Evolutionary conservation across 2,113 vertebrate genomes (phyloP).

Genomic region (Pachypanchax playfairii): DNA sequence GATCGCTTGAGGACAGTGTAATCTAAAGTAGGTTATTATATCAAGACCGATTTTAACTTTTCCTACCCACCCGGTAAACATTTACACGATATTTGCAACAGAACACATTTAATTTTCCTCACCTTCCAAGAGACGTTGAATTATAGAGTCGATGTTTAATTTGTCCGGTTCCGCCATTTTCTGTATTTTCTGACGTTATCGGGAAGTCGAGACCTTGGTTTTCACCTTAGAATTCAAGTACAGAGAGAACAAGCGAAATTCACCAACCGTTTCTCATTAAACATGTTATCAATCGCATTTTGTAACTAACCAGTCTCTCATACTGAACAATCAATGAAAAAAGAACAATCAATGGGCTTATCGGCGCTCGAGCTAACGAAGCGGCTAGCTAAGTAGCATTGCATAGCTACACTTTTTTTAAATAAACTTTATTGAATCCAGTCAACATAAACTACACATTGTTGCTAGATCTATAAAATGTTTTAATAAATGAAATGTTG

Average conservation of each 20-base stretch:
- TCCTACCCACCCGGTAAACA: conserved; percentile 2
- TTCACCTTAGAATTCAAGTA: conserved; percentile 47
- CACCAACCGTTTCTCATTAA: background rate
- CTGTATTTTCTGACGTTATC: conserved; percentile 74
- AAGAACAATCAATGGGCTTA: conserved; percentile 54
- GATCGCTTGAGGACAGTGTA: background rate
- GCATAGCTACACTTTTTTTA: conserved; percentile 18
- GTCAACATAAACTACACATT: background rate
- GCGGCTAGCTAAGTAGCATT: conserved; percentile 42
- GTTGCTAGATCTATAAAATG: background rate
- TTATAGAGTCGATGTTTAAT: conserved; percentile 97
- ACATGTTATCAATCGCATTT: background rate
- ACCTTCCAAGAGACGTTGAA: conserved; percentile 96
- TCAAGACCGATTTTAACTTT: conserved; percentile 24
- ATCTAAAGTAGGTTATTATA: conserved; percentile 27
- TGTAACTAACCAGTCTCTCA: background rate
- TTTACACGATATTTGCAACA: background rate
- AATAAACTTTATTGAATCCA: conserved; percentile 3
- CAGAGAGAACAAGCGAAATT: conserved; percentile 7
- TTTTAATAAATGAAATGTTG: conserved; percentile 2
- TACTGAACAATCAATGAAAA: background rate
- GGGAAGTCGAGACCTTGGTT: conserved; percentile 62
- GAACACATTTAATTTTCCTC: conserved; percentile 29
- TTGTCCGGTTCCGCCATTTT: conserved; percentile 89
- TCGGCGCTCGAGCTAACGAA: conserved; percentile 40